These are phyloP conservation scores for Heliconius congener DNA, from an alignment of 1,140 invertebrate species.

Conservation along the genomic window DNA sequence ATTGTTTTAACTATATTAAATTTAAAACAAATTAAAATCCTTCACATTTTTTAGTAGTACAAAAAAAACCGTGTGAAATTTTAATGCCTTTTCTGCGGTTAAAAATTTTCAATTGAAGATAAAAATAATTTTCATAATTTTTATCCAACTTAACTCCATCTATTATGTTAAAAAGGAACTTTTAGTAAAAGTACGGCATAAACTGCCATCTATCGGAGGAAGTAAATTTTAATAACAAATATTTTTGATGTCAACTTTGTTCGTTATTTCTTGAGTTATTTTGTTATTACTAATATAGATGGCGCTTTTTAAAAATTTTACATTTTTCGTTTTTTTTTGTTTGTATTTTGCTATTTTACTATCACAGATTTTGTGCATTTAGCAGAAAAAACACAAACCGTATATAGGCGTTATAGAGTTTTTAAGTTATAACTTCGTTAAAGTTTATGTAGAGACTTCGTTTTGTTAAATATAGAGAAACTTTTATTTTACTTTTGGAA, in stretches of 20 bases:
- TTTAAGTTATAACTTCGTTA: too few relatives aligned
- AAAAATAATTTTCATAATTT: background rate
- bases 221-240: background rate
- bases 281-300: background rate
- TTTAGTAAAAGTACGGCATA: background rate
- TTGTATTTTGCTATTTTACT: too few relatives aligned
- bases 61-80: too few relatives aligned
- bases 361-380: background rate
- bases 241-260: background rate
- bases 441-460: too few relatives aligned
- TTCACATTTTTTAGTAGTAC: too few relatives aligned
- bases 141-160: background rate
- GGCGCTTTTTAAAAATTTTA: background rate
- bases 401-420: too few relatives aligned
- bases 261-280: background rate
- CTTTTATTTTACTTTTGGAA: too few relatives aligned
- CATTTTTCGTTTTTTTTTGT: background rate
- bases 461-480: too few relatives aligned
- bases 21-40: too few relatives aligned
- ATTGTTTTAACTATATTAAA: too few relatives aligned
- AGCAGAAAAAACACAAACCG: background rate
- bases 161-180: background rate
- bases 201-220: background rate
- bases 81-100: accelerated
- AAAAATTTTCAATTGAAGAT: too few relatives aligned